Conservation (phyloP, 2,888 invertebrate species). For the Heliconius ethilla region DNA sequence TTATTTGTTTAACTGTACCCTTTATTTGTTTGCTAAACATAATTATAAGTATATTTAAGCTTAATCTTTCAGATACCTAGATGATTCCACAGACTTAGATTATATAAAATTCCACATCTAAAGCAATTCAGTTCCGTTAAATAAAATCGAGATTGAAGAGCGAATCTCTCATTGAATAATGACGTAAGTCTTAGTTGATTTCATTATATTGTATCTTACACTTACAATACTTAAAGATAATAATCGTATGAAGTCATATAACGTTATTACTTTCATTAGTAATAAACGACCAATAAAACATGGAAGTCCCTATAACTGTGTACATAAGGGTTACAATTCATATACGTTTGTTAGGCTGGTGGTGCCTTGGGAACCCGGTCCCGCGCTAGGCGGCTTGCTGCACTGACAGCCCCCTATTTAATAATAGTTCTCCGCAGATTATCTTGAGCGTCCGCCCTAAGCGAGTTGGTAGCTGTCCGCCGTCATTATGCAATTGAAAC, state of each 20-base stretch:
- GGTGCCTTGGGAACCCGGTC: slow-evolving; percentile 46
- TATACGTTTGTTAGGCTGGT: slow-evolving; percentile 35
- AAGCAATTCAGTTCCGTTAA: slow-evolving; percentile 33
- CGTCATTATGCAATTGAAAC: slow-evolving; percentile 82
- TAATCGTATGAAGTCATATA: background rate
- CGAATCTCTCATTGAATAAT: background rate
- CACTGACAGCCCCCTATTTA: slow-evolving; percentile 75
- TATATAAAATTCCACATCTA: slow-evolving; percentile 25
- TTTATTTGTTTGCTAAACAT: background rate
- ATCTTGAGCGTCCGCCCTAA: slow-evolving; percentile 74
- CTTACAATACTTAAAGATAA: background rate
- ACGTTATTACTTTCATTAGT: slow-evolving; percentile 19
- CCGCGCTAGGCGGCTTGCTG: slow-evolving; percentile 48
- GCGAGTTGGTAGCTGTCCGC: slow-evolving; percentile 75
- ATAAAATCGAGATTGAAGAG: slow-evolving; percentile 32
- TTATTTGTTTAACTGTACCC: background rate
- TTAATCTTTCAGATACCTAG: background rate
- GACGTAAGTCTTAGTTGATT: background rate
- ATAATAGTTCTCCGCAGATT: slow-evolving; percentile 77
- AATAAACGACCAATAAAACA: slow-evolving; percentile 8
- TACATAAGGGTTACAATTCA: slow-evolving; percentile 28
- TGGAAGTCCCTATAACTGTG: slow-evolving; percentile 18
- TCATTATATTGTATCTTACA: background rate
- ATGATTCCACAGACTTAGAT: slow-evolving; percentile 3
- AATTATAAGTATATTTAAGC: background rate